Base-by-base conservation (phyloP, 2,113 vertebrate genomes). In the Periophthalmus modestus region DNA sequence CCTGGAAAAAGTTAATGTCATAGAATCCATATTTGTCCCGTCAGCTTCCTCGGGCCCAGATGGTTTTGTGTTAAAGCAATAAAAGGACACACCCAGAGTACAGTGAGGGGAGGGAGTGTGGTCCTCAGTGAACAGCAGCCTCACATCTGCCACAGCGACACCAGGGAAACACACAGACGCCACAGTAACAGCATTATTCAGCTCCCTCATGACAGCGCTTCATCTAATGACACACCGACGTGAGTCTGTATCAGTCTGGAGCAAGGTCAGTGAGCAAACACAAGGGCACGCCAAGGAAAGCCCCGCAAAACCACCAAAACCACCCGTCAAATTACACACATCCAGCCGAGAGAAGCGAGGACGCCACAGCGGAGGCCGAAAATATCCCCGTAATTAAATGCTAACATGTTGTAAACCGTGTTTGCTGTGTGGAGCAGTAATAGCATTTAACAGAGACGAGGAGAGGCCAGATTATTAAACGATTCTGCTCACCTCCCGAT, bases 181-280 rank as follows among this genome's bases (percentile, higher is more conserved):
- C 77, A 78, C 77, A 75, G 81, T 59, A 79, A 82, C 75, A 3
- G 84, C 85, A 70, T 86, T 80, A 85, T 86, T 85, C 83, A 83
- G 71, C 81, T 83, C 86, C 85, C 88, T 76, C 74, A 81, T 86
- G 85, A 91, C 89, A 80, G 73, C 62, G 19, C 79, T 87, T 74
- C 88, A 87, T 89, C 87, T 90, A 91, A 92, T 84, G 88, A 90
- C 87, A 77, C 76, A 46, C 84, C 81, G 82, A 81, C 73, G 69
- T 55, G 75, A 61, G 80, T 83, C 80, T 82, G 85, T 84, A 85
- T 89, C 86, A 85, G 85, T 89, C 81, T 85, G 74, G 63, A 89
- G 77, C 82, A 88, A 91, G 91, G 89, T 90, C 89, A 87, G 75
- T 71, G 58, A 85, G 87, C 73, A 77, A 82, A 85, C 70, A 79